Evolutionary conservation across 2,888 invertebrate species (phyloP), one percentile per base, ranked within the genome.

Genomic region (Pristionchus entomophagus): DNA sequence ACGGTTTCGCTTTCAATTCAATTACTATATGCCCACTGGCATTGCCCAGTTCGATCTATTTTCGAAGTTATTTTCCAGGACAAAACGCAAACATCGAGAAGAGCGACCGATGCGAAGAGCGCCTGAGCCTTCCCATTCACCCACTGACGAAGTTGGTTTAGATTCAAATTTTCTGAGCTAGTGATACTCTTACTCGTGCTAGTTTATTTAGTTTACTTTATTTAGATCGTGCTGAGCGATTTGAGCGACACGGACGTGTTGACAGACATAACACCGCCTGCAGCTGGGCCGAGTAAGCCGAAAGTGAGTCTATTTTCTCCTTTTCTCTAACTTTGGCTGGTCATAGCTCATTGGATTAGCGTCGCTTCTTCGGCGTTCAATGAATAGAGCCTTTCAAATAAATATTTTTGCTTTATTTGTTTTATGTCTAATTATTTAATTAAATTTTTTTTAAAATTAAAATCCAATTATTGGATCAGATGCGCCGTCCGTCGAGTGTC

Each of bases 51-150:
- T n/a, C n/a, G n/a, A n/a, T n/a, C n/a, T n/a, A n/a, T n/a, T n/a
- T n/a, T n/a, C n/a, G n/a, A 14, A 29, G 17, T 65, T 5, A 65
- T 32, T 65, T 49, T 78, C 12, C 4, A 78, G 78, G 51, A 29
- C 78, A 49, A 78, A 78, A 78, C 45, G 78, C n/a, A 78, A 78
- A 49, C 49, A 78, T 78, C 45, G 78, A 41, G 78, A 78, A 10
- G 78, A 78, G 29, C 26, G 51, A 32, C 78, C 78, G 6, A 14
- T 6, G 78, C 45, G 49, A 4, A n/a, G 49, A 19, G 19, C 35
- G 0, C 51, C n/a, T 0, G 49, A 45, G 22, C 19, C 35, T 10
- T 69, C 69, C 26, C 14, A 12, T n/a, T n/a, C 78, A 26, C 29
- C 51, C 10, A 35, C 51, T 8, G 78, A 78, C 29, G 78, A 78